Base-by-base conservation (phyloP, 2,888 invertebrate species). In the Bruchidius siliquastri region DNA sequence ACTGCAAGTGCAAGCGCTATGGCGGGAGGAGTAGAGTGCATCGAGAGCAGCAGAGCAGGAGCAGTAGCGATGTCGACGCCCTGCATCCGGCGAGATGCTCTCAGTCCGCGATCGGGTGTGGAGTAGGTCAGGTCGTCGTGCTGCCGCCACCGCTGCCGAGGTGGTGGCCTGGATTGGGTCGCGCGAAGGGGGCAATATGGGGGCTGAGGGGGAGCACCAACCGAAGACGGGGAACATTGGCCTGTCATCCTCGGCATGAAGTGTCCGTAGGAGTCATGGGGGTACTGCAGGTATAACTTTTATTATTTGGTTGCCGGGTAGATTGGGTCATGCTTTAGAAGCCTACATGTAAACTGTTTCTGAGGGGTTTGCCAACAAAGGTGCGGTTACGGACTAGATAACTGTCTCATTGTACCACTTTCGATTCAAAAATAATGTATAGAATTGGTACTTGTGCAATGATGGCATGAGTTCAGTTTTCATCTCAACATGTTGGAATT, bases 101-200 rank as follows among this genome's bases (percentile, higher is more conserved):
- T 76, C 74, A 74, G 73, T 70, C 73, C 72, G 74, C 75, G 74
- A 71, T 74, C 75, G 49, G 80, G 80, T 81, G 82, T 82, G 82
- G 83, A 83, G 81, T 84, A 84, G 84, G 84, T 84, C 84, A 84
- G 83, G 82, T 81, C 81, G 68, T 21, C 68, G 68, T 68, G 21
- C 68, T 81, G 83, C 81, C 80, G 80, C 76, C 78, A 79, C 76
- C 76, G 81, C 75, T 75, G 77, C 77, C 72, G 73, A 77, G 32
- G 68, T 49, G 73, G 49, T 22, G 70, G 69, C 22, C 26, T 72
- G 71, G 69, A 21, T 13, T 18, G 69, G 26, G 30, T 18, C 26
- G 74, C 74, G 78, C 74, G 74, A 73, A 74, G 73, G 71, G 74
- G 76, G 74, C 73, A 72, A 73, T 70, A 69, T 21, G 74, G 71